Evolutionary conservation across 64 coral and sea anemone genomes (phyloP), one percentile per base, ranked within the genome.

Genomic region (Astreopora myriophthalma): DNA sequence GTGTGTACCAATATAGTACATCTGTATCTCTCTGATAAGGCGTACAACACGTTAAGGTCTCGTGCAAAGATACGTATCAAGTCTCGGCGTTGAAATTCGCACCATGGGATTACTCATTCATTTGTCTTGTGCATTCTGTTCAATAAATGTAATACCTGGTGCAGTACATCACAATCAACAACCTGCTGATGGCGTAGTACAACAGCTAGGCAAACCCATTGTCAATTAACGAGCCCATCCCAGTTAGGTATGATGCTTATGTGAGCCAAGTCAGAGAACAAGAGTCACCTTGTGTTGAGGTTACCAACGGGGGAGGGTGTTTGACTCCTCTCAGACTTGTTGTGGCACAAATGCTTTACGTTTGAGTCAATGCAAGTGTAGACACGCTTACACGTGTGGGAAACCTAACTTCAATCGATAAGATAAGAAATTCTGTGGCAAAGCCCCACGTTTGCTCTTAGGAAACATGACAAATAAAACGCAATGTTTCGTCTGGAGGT

Each of bases 401-500:
- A 55, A 90, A 74, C 62, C 77, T 55, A 13, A 63, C 57, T 76
- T 89, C 81, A 94, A 82, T 91, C 74, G 90, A 96, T 92, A 96
- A 94, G 86, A 69, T 83, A 57, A 83, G 61, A 11, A 10, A 31
- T 11, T 83, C 52, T 37, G 32, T 83, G 32, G 55, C 58, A 63
- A 35, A 23, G 20, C 7, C 57, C 79, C 95, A 96, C 95, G 90
- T 91, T 96, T 96, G 26, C 95, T 90, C 95, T 96, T 96, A 96
- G 91, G 95, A 93, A 78, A 96, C 88, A 90, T 67, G 48, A 81
- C 42, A 69, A 79, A 68, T 79, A 74, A 91, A 64, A 9, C 42
- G 65, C 49, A 60, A 68, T 84, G 48, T 75, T 87, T 87, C 85
- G 85, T 74, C 66, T 42, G 52, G 29, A 76, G 89, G 89, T 91